Evolutionary conservation across 1,140 invertebrate species (phyloP).

Genomic region (Colletes gigas): DNA sequence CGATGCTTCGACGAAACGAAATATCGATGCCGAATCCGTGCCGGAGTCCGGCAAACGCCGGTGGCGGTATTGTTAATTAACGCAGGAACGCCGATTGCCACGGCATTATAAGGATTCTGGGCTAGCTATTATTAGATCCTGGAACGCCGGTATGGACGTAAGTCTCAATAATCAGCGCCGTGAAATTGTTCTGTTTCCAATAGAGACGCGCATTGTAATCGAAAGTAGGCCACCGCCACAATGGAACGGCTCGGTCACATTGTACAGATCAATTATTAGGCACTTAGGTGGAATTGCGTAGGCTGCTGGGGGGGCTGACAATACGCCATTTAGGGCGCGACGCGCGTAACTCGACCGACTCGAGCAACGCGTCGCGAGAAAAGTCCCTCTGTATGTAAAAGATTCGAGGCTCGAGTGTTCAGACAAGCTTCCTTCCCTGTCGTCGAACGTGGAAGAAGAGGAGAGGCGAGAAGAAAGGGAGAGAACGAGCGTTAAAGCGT

Average conservation of each 20-base stretch:
- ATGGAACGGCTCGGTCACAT: slow-evolving; percentile 53
- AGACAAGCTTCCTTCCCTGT: too few species aligned
- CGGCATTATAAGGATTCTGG: slow-evolving; percentile 37
- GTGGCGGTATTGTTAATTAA: slow-evolving; percentile 23
- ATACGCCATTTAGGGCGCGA: slow-evolving; percentile 57
- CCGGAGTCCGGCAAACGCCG: too few species aligned
- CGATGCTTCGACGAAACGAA: slow-evolving; percentile 3
- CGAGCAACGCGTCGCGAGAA: slow-evolving; percentile 4
- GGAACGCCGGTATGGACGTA: background rate
- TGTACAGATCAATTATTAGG: slow-evolving; percentile 63
- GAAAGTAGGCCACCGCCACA: slow-evolving; percentile 60
- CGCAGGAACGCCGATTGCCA: background rate
- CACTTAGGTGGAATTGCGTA: slow-evolving; percentile 60
- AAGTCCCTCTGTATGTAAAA: too few species aligned
- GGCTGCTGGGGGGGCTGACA: slow-evolving; percentile 35
- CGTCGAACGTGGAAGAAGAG: too few species aligned
- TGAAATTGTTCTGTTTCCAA: slow-evolving; percentile 51
- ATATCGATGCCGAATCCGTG: background rate
- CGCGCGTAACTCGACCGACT: slow-evolving; percentile 21
- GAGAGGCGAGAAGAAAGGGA: too few species aligned
- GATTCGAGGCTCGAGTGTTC: too few species aligned
- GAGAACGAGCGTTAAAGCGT: too few species aligned
- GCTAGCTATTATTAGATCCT: slow-evolving; percentile 42
- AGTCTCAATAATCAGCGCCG: slow-evolving; percentile 45
- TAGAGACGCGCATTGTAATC: slow-evolving; percentile 46